These are phyloP conservation scores for Astyanax mexicanus DNA, from an alignment of 2,797 vertebrate species.

Conservation along the genomic window DNA sequence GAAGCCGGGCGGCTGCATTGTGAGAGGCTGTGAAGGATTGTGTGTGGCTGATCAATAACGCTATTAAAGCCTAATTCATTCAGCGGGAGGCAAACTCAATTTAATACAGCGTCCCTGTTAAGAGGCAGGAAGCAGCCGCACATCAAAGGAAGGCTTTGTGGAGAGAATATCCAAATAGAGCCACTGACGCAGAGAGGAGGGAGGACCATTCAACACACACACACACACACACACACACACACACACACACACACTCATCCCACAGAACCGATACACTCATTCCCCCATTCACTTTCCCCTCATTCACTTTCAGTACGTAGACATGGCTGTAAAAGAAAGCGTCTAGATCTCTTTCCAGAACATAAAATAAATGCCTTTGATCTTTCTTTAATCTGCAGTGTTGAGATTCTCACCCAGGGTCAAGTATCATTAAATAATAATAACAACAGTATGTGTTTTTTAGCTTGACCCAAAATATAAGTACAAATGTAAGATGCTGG, in stretches of 20 bases:
- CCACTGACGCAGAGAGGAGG: slow-evolving; percentile 75
- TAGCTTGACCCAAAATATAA: not conserved
- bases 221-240: slow-evolving; percentile 44
- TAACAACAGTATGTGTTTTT: not conserved
- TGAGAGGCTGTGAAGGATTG: slow-evolving; percentile 61
- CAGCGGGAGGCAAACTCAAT: slow-evolving; percentile 72
- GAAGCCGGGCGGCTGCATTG: slow-evolving; percentile 10
- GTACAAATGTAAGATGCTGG: not conserved
- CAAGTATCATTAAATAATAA: not conserved
- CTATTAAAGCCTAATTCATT: slow-evolving; percentile 79
- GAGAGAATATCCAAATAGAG: slow-evolving; percentile 75
- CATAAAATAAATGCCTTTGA: too few relatives aligned
- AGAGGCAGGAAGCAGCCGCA: slow-evolving; percentile 79
- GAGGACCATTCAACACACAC: slow-evolving; percentile 46
- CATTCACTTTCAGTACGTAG: slow-evolving; percentile 13
- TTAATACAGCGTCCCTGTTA: slow-evolving; percentile 76
- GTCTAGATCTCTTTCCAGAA: not conserved
- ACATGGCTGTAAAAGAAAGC: not conserved
- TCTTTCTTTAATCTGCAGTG: too few relatives aligned
- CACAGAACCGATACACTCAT: slow-evolving; percentile 21
- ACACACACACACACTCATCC: slow-evolving; percentile 45
- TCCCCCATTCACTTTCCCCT: not conserved
- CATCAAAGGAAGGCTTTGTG: slow-evolving; percentile 82
- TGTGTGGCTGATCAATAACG: slow-evolving; percentile 76
- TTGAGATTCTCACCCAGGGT: not conserved